phyloP scores from a whole-genome alignment of 2,113 vertebrate species.

The Menura novaehollandiae region DNA sequence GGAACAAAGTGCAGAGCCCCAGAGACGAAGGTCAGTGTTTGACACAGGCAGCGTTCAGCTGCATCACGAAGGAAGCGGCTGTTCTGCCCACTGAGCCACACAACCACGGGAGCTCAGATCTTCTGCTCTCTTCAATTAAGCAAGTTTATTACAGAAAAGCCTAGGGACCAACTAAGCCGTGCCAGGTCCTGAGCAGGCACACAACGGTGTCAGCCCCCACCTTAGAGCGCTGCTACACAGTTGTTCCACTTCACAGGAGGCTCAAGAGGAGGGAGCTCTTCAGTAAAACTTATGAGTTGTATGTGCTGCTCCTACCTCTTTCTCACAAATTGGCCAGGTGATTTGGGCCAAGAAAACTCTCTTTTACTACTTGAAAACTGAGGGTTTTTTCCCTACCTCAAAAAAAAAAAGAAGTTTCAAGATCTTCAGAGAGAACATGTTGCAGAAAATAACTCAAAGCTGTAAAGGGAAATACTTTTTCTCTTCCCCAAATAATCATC shows the following conservation, averaged over 20 bases:
- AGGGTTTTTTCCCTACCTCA: background rate
- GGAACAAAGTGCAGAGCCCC: constrained; percentile 37
- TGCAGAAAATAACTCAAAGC: background rate
- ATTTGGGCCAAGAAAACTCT: background rate
- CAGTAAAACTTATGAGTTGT: background rate
- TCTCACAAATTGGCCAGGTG: background rate
- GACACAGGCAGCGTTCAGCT: background rate
- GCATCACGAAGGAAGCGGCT: background rate
- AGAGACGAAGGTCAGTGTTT: constrained; percentile 21
- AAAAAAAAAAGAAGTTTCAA: background rate
- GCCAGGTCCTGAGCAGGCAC: background rate
- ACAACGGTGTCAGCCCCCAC: background rate
- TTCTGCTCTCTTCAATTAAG: background rate
- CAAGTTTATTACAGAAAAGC: background rate
- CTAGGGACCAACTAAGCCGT: background rate
- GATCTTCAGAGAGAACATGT: background rate
- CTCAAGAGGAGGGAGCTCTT: background rate
- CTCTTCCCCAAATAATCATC: background rate
- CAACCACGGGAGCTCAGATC: background rate
- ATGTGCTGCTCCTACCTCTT: background rate
- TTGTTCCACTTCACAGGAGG: background rate
- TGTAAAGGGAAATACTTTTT: background rate
- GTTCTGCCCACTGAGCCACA: background rate
- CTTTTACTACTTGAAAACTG: background rate
- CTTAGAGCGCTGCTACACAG: background rate